These are phyloP conservation scores for Liolophura sinensis DNA, from an alignment of 1,140 invertebrate genomes.

Conservation along the genomic window DNA sequence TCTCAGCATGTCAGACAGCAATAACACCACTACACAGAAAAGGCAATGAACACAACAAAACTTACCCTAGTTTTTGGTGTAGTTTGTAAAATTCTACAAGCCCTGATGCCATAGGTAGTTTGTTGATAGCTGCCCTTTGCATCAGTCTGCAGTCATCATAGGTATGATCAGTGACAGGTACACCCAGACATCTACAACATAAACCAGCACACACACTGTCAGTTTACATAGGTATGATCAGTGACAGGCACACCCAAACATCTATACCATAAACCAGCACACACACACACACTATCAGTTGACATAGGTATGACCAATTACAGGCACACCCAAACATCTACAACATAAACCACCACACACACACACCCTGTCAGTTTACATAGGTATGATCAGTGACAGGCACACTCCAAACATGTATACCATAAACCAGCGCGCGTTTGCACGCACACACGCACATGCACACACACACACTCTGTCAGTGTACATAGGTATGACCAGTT, in stretches of 20 bases:
- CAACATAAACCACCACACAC: slow-evolving; percentile 47
- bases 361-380: not conserved
- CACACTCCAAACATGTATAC: no score
- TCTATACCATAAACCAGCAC: no score
- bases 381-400: no score
- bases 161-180: slow-evolving; percentile 88
- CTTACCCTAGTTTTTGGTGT: slow-evolving; percentile 61
- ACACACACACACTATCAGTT: no score
- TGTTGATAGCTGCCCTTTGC: slow-evolving; percentile 77
- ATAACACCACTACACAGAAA: no score
- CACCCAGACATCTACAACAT: slow-evolving; percentile 72
- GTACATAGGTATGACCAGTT: slow-evolving; percentile 86
- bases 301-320: slow-evolving; percentile 90
- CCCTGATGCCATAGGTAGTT: slow-evolving; percentile 73
- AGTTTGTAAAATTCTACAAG: slow-evolving; percentile 78
- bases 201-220: slow-evolving; percentile 8
- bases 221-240: slow-evolving; percentile 71
- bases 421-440: slow-evolving; percentile 22
- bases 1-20: no score
- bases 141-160: slow-evolving; percentile 90
- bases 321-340: slow-evolving; percentile 80
- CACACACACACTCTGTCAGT: not conserved
- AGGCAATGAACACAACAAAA: no score
- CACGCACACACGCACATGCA: no score
- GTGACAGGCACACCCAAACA: slow-evolving; percentile 79